Base-by-base conservation (phyloP, 53 echinoderm and acorn worm species). In the Luidia sarsii region DNA sequence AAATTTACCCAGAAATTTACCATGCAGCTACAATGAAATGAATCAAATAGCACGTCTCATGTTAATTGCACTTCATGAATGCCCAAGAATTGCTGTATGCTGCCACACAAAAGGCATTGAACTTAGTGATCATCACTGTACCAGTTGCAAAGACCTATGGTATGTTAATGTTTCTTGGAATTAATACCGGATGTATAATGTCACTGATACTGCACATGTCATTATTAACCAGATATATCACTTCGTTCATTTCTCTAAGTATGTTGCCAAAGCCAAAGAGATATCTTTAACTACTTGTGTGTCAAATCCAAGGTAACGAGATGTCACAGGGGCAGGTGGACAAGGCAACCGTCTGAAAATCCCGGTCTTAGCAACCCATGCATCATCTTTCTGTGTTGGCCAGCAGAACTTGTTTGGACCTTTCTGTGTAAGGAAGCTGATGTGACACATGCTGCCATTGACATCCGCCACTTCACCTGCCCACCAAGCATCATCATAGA, bases 391-490 rank as follows among this genome's bases (percentile, higher is more conserved):
- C 56, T 87, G 60, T 50, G 65, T 43, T 53, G 82, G 82, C 88
- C 88, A 87, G 23, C 29, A 18, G 43, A 48, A 87, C 37, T 48
- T 39, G 48, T 87, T 87, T 43, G 24, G 48, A 25, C 86, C 67
- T 39, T 86, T 86, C 33, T 24, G 30, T 48, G 43, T 49, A 18
- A 87, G 27, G 50, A 87, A 81, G 81, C 71, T 87, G 60, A 87
- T 31, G 25, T 23, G 30, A 46, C 73, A 85, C 63, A 51, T 86
- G 16, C 37, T 39, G 36, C 48, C 64, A 34, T 36, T 24, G 19
- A 86, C 67, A 52, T 79, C 79, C 41, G 77, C 66, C 57, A 86
- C 86, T 57, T 86, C 77, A 16, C 86, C 86, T 65, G 86, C 66
- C 50, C 64, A 86, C 79, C 75, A 86, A 65, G 21, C 33, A 29